phyloP scores from a whole-genome alignment of 2,113 vertebrate genomes.

The Thamnophis sirtalis region DNA sequence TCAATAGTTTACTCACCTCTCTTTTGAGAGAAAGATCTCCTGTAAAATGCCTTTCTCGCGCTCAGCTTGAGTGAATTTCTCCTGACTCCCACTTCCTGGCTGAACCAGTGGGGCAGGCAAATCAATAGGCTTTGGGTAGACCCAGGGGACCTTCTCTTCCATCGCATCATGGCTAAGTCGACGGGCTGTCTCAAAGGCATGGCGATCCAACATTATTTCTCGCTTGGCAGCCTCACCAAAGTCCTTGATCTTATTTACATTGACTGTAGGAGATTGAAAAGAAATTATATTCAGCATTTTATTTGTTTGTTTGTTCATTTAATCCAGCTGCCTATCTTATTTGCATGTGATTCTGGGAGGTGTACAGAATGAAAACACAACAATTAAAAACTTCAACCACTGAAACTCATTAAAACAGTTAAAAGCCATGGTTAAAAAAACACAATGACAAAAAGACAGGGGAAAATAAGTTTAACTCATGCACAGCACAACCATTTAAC shows the following conservation, averaged over 20 bases:
- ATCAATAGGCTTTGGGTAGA: conserved; percentile 74
- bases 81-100: conserved; percentile 81
- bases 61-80: conserved; percentile 85
- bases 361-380: neutral
- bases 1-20: conserved; percentile 73
- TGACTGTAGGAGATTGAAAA: conserved; percentile 68
- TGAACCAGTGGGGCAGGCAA: conserved; percentile 74
- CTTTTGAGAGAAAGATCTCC: conserved; percentile 93
- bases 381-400: neutral
- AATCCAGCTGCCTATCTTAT: neutral
- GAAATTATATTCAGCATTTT: neutral
- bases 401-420: neutral
- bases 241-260: conserved; percentile 96
- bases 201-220: conserved; percentile 89
- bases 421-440: neutral
- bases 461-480: neutral
- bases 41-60: conserved; percentile 92
- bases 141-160: conserved; percentile 91
- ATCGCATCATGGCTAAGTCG: conserved; percentile 89
- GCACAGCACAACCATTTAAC: neutral
- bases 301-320: neutral
- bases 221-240: conserved; percentile 92
- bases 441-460: neutral
- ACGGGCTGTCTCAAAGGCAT: conserved; percentile 89
- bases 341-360: neutral